Evolutionary conservation across 2,797 vertebrate genomes (phyloP).

Genomic region (Poliocrania exsul): DNA sequence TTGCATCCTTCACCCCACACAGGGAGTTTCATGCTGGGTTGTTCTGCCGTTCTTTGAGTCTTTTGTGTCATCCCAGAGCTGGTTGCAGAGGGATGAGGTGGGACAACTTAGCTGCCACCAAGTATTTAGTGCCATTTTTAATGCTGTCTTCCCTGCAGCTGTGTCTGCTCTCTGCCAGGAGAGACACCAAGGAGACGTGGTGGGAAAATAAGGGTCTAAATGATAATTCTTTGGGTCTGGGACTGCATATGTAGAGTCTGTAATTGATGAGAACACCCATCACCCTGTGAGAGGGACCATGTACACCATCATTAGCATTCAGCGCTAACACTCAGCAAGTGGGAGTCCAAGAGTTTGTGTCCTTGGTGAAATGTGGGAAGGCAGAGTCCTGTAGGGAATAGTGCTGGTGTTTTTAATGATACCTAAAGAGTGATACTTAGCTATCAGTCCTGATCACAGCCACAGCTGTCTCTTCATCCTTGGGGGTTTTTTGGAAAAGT

Average conservation of each 20-base stretch:
- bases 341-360: background rate
- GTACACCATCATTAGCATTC: background rate
- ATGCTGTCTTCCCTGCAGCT: background rate
- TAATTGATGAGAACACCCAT: background rate
- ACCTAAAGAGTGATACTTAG: background rate
- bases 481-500: background rate
- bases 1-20: background rate
- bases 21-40: background rate
- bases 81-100: background rate
- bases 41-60: background rate
- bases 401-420: background rate
- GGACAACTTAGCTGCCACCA: background rate
- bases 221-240: background rate
- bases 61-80: background rate
- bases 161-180: background rate
- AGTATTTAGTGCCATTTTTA: background rate
- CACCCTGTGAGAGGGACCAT: accelerated
- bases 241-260: background rate
- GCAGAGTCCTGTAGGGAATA: background rate
- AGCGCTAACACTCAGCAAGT: background rate
- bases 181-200: background rate
- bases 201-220: background rate
- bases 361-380: background rate
- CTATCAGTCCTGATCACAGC: background rate
- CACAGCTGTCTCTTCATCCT: background rate